Percentiles rank a stretch among this genome's conserved stretches.
phyloP scores from a whole-genome alignment of 2,888 invertebrate genomes.

The Diaperis boleti region DNA sequence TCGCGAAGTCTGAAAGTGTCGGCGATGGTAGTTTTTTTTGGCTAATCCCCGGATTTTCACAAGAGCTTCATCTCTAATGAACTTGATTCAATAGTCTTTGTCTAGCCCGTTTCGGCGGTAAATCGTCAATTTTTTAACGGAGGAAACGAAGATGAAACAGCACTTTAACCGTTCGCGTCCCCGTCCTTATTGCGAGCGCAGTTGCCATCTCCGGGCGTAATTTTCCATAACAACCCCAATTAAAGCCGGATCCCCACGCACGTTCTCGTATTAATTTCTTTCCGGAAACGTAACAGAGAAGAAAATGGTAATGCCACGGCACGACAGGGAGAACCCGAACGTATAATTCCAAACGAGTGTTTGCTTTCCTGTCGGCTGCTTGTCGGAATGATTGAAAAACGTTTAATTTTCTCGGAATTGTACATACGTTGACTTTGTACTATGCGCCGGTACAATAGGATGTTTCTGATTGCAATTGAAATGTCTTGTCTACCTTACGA shows the following conservation, averaged over 20 bases:
- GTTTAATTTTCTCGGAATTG: constrained; percentile 4
- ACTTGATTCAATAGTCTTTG: constrained; percentile 6
- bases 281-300: background rate
- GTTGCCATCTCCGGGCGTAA: background rate
- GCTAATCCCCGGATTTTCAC: constrained; percentile 10
- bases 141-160: too few species aligned
- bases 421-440: constrained; percentile 4
- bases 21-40: constrained; percentile 1
- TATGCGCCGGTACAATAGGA: background rate
- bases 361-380: background rate
- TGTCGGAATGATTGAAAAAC: background rate
- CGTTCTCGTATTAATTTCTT: constrained; percentile 1
- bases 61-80: constrained; percentile 7
- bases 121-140: too few species aligned
- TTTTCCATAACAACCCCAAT: constrained; percentile 6
- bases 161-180: background rate
- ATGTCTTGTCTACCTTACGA: too few species aligned
- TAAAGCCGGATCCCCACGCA: constrained; percentile 4
- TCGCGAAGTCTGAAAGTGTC: background rate
- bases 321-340: background rate
- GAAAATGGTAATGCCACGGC: background rate
- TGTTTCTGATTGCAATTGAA: background rate
- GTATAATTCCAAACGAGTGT: background rate
- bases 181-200: background rate
- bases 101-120: too few species aligned